A percentile compares a stretch with the other conserved stretches of the same genome.
phyloP scores from a whole-genome alignment of 2,113 vertebrate genomes.

The Limnothrissa miodon region DNA sequence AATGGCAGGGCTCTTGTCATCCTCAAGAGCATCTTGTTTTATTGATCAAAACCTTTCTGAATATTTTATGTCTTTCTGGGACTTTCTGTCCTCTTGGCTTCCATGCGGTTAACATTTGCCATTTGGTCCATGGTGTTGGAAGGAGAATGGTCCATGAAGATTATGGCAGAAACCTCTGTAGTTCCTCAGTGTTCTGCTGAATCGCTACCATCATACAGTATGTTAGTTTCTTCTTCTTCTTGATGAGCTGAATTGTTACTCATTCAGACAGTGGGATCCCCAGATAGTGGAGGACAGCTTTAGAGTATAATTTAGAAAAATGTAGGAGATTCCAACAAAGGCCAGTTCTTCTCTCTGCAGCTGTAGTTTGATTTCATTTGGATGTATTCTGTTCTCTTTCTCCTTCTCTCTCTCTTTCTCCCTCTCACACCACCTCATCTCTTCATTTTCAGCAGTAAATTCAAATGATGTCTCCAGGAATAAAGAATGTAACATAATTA shows the following conservation, averaged over 20 bases:
- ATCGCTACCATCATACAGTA: not conserved
- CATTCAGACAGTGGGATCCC: not conserved
- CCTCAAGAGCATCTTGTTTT: not conserved
- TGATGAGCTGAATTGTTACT: not conserved
- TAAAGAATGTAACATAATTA: constrained; percentile 38
- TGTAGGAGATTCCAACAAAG: not conserved
- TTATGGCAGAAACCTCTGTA: not conserved
- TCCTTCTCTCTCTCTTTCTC: not conserved
- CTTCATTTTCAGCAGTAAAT: constrained; percentile 30
- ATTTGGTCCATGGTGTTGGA: too few relatives aligned
- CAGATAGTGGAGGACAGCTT: not conserved
- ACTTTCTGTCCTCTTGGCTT: not conserved
- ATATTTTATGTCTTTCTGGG: not conserved
- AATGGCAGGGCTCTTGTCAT: not conserved
- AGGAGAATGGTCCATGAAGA: not conserved
- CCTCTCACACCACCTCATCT: not conserved
- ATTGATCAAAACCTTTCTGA: not conserved
- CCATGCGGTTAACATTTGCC: not conserved
- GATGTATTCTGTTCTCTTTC: not conserved
- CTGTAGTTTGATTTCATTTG: constrained; percentile 33
- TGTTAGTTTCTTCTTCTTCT: not conserved
- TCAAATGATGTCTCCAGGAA: constrained; percentile 33
- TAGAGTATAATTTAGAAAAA: not conserved
- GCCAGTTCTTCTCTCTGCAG: not conserved
- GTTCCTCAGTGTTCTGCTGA: not conserved